A percentile compares a stretch with the other conserved stretches of the same genome.
phyloP scores from a whole-genome alignment of 1,140 invertebrate genomes.

The Penaeus indicus region DNA sequence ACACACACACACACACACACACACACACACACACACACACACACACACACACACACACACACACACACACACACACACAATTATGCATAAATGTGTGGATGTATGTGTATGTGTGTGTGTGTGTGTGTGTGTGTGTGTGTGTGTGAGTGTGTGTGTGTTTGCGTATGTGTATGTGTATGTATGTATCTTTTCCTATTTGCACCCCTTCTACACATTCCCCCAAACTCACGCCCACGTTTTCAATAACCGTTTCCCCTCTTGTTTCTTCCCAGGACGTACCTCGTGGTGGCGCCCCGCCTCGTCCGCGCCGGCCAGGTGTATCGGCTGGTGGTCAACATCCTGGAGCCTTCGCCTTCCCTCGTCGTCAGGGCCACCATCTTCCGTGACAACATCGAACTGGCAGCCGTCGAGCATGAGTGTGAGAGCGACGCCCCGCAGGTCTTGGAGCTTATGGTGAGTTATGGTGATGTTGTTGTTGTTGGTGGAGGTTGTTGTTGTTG shows the following conservation, averaged over 20 bases:
- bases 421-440: constrained; percentile 86
- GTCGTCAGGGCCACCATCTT: constrained; percentile 86
- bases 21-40: too few relatives aligned
- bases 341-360: constrained; percentile 80
- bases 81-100: too few relatives aligned
- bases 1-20: too few relatives aligned
- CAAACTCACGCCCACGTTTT: background rate
- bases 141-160: too few relatives aligned
- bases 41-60: too few relatives aligned
- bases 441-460: constrained; percentile 81
- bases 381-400: constrained; percentile 87
- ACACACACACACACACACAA: too few relatives aligned
- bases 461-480: too few relatives aligned
- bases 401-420: constrained; percentile 81
- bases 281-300: constrained; percentile 87
- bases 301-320: constrained; percentile 90
- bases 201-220: background rate
- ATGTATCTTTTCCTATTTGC: background rate
- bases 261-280: constrained; percentile 79
- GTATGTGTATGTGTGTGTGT: too few relatives aligned
- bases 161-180: too few relatives aligned
- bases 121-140: too few relatives aligned
- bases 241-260: background rate
- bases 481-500: too few relatives aligned
- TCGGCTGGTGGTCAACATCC: constrained; percentile 83